Evolutionary conservation across 2,113 vertebrate genomes (phyloP), one percentile per base, ranked within the genome.

Genomic region (Proteles cristata): DNA sequence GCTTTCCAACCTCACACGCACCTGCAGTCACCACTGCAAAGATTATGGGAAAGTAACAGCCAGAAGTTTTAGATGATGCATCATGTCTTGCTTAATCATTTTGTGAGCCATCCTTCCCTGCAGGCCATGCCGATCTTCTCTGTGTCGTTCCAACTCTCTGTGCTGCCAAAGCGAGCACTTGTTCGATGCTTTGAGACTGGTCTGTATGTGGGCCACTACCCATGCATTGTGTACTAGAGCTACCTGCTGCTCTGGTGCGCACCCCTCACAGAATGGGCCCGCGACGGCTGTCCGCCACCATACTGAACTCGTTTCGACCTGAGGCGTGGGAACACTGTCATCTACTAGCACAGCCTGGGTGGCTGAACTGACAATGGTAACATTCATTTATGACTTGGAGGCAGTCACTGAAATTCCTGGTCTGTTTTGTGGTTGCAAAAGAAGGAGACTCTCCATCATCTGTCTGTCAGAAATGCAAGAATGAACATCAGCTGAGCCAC

Each of bases 231-330:
- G 7, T 5, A 14, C 53, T 14, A 33, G 19, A n/a, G 3, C 6
- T 11, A 3, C 17, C 1, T 4, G 21, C 61, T 2, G 50, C 19
- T 26, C 68, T 5, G 3, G 16, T 1, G 14, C 11, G 53, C 14
- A 11, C 53, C 0, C 25, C 45, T 11, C 21, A 21, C 35, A 45
- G 9, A 21, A 45, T 9, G 17, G 0, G 1, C 12, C 7, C 61
- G 1, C 17, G 58, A 61, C 0, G 7, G 14, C 12, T 19, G 1
- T 31, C n/a, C 39, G 5, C 17, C 3, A 0, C 50, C 25, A 2
- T 4, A 0, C 0, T 1, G 33, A 26, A 33, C 14, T 10, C 2
- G 39, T 15, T 50, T 25, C n/a, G 11, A 26, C 8, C 14, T 7
- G 26, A 10, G 2, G 7, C 21, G 1, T 0, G 25, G 15, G 33